Evolutionary conservation across 2,113 vertebrate genomes (phyloP).

Genomic region (Nothoprocta perdicaria): DNA sequence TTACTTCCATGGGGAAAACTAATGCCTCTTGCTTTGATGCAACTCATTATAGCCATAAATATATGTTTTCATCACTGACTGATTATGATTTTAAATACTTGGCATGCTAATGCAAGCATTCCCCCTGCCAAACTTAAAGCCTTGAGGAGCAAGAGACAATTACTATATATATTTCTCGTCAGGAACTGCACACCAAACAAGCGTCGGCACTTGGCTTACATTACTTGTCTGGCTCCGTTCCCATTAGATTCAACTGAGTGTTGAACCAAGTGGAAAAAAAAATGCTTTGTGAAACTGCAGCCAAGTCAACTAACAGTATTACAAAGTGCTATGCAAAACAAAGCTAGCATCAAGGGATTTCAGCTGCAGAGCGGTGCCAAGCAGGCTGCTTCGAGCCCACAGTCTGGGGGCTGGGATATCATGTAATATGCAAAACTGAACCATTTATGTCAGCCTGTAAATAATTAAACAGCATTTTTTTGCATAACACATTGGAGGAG

Average conservation of each 20-base stretch:
- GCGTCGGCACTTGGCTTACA: conserved; percentile 55
- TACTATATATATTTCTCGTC: conserved; percentile 21
- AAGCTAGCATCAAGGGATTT: conserved; percentile 33
- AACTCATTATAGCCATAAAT: conserved; percentile 47
- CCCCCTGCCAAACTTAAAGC: conserved; percentile 47
- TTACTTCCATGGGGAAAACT: neutral
- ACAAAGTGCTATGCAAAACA: conserved; percentile 70
- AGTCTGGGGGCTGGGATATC: neutral
- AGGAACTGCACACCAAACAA: conserved; percentile 39
- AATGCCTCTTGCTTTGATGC: conserved; percentile 41
- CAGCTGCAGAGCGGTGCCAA: neutral
- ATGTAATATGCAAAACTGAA: neutral
- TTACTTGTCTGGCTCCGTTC: conserved; percentile 53
- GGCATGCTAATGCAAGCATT: conserved; percentile 21
- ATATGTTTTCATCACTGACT: conserved; percentile 39
- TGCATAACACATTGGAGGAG: rapidly evolving
- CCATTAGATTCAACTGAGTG: conserved; percentile 26
- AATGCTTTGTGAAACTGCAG: conserved; percentile 54
- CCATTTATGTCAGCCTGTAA: neutral
- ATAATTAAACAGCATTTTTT: neutral
- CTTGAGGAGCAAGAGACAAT: conserved; percentile 68
- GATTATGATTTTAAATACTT: conserved; percentile 62
- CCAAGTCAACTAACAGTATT: conserved; percentile 63
- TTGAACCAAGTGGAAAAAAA: conserved; percentile 39
- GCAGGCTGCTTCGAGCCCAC: neutral